A percentile compares a stretch with the other conserved stretches of the same genome.
phyloP scores from a whole-genome alignment of 2,113 vertebrate species.

The Pollimyrus isidori region DNA sequence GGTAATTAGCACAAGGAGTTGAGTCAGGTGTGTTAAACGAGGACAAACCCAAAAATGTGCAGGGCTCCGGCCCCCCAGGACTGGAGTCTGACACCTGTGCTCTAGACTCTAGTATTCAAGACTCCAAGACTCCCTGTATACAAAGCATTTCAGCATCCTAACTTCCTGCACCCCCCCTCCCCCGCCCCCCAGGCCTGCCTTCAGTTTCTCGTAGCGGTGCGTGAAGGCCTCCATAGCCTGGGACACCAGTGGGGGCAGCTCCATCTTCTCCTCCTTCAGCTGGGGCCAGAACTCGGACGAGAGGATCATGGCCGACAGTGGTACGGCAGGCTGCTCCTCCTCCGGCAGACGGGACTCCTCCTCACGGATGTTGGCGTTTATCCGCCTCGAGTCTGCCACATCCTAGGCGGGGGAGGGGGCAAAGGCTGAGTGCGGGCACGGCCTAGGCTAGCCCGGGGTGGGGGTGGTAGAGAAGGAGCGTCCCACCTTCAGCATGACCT shows the following conservation, averaged over 20 bases:
- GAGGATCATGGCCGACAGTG: constrained; percentile 80
- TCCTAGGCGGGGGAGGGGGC: constrained; percentile 59
- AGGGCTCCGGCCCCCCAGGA: no score
- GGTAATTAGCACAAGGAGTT: no score
- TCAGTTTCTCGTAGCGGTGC: constrained; percentile 90
- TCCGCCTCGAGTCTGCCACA: constrained; percentile 89
- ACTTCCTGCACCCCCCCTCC: not conserved
- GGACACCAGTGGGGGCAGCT: constrained; percentile 74
- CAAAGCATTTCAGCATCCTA: not conserved
- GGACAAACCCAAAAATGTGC: no score
- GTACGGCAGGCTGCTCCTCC: constrained; percentile 71
- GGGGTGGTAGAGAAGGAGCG: not conserved
- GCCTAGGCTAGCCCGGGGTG: no score
- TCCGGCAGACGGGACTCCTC: constrained; percentile 76
- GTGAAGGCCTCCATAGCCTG: constrained; percentile 87
- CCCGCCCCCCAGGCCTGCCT: constrained; percentile 56
- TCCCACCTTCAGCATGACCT: constrained; percentile 88
- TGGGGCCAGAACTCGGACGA: constrained; percentile 96
- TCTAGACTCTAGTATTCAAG: not conserved
- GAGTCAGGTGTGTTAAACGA: no score
- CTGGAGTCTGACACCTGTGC: not conserved
- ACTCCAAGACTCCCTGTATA: not conserved
- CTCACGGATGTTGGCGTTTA: constrained; percentile 86
- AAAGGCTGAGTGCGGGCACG: not conserved
- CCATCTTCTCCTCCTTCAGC: constrained; percentile 93